A percentile compares a stretch with the other conserved stretches of the same genome.
Evolutionary conservation across 2,888 invertebrate species (phyloP).

Genomic region (Criorhina ranunculi): DNA sequence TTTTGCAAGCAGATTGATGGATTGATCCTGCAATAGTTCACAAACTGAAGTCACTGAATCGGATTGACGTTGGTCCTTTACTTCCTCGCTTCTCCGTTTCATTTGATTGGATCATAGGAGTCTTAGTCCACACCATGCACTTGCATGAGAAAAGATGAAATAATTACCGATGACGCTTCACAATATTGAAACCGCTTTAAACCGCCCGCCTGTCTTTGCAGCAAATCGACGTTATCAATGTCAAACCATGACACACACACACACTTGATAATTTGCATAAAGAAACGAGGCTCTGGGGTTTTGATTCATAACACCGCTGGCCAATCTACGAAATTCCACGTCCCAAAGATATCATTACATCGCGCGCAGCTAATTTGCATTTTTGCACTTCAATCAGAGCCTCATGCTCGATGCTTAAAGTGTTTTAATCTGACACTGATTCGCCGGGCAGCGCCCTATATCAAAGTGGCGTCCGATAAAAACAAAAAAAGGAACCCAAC

Average conservation of each 20-base stretch:
- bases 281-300: slow-evolving; percentile 39
- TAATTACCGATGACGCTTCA: not conserved
- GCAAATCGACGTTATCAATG: slow-evolving; percentile 60
- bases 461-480: slow-evolving; percentile 71
- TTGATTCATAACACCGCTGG: slow-evolving; percentile 57
- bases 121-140: too few relatives aligned
- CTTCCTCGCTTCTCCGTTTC: too few relatives aligned
- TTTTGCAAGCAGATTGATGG: too few relatives aligned
- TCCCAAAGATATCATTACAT: slow-evolving; percentile 71
- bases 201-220: slow-evolving; percentile 6
- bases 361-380: slow-evolving; percentile 72
- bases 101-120: too few relatives aligned
- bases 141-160: not conserved
- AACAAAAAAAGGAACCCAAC: slow-evolving; percentile 58
- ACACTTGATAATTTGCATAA: slow-evolving; percentile 68
- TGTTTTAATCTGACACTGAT: slow-evolving; percentile 76
- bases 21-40: too few relatives aligned
- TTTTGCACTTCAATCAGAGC: slow-evolving; percentile 75
- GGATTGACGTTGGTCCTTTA: too few relatives aligned
- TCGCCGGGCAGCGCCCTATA: slow-evolving; percentile 59
- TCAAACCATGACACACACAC: slow-evolving; percentile 22
- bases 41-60: too few relatives aligned
- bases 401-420: slow-evolving; percentile 71
- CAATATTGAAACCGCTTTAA: not conserved
- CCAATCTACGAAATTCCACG: slow-evolving; percentile 69